These are phyloP conservation scores for Ophion costatus DNA, from an alignment of 2,888 invertebrate genomes.

Conservation along the genomic window DNA sequence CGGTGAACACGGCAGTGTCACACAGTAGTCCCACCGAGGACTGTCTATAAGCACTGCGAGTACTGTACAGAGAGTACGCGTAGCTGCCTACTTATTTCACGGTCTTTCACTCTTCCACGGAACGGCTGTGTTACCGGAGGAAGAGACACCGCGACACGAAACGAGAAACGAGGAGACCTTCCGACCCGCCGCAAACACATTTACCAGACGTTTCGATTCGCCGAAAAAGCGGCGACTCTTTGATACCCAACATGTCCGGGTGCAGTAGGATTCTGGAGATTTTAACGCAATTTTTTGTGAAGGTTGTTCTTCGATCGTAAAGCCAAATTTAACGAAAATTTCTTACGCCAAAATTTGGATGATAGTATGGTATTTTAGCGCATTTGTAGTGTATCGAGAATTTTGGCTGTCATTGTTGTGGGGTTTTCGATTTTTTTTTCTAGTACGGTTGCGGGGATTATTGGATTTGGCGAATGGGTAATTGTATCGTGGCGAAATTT, in stretches of 20 bases:
- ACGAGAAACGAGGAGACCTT: constrained; percentile 39
- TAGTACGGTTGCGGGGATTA: too few species aligned
- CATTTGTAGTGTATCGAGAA: too few species aligned
- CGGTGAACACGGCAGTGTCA: constrained; percentile 45
- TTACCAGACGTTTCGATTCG: constrained; percentile 8
- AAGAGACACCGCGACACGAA: constrained; percentile 16
- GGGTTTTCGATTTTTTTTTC: not conserved
- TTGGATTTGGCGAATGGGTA: too few species aligned
- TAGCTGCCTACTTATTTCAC: constrained; percentile 60
- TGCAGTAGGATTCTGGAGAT: too few species aligned
- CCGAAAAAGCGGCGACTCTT: constrained; percentile 2
- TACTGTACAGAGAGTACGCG: constrained; percentile 1
- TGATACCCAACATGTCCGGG: not conserved
- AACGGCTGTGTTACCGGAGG: constrained; percentile 32
- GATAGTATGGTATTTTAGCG: too few species aligned
- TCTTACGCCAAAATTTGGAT: not conserved
- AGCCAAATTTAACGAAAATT: not conserved
- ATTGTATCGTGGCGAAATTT: too few species aligned
- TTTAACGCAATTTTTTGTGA: too few species aligned
- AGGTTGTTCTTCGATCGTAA: too few species aligned
- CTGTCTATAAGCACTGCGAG: not conserved
- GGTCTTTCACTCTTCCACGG: constrained; percentile 62
- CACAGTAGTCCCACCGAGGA: constrained; percentile 50
- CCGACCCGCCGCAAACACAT: constrained; percentile 30
- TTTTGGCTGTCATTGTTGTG: not conserved